Percentiles rank a stretch among this genome's conserved stretches.
These are phyloP conservation scores for Ardeotis arabs DNA, from an alignment of 2,113 vertebrate species.

Conservation along the genomic window DNA sequence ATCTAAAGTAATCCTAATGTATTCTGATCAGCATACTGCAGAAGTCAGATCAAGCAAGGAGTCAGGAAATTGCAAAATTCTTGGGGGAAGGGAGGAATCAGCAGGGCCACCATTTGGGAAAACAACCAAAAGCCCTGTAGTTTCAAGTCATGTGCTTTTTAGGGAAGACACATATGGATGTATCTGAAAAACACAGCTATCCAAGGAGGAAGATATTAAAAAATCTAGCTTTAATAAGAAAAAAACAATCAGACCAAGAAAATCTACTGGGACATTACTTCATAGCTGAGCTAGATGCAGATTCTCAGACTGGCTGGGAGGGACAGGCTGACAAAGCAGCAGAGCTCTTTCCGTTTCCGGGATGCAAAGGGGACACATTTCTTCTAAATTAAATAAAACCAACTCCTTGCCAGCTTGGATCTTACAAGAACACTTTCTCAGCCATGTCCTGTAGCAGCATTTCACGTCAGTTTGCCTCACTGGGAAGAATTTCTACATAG, in stretches of 20 bases:
- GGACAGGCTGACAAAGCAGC: neutral
- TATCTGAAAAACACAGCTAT: neutral
- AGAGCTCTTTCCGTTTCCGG: neutral
- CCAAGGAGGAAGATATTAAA: neutral
- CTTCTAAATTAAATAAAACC: neutral
- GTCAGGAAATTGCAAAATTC: neutral
- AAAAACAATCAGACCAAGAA: neutral
- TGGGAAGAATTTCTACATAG: fast-evolving
- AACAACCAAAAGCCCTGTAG: neutral
- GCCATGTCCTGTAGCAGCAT: fast-evolving
- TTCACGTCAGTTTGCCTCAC: neutral
- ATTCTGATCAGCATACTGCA: neutral
- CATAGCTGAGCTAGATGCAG: neutral
- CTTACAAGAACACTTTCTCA: neutral
- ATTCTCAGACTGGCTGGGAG: neutral
- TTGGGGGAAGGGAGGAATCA: neutral
- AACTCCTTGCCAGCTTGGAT: neutral
- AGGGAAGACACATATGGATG: neutral
- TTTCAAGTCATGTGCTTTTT: neutral
- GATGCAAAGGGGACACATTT: neutral
- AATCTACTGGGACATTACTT: neutral
- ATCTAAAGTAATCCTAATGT: neutral
- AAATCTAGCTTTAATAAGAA: neutral
- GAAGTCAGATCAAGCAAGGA: neutral
- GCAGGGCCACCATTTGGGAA: neutral